Base-by-base conservation (phyloP, 2,888 invertebrate genomes). In the Sinhomidia bicolor region DNA sequence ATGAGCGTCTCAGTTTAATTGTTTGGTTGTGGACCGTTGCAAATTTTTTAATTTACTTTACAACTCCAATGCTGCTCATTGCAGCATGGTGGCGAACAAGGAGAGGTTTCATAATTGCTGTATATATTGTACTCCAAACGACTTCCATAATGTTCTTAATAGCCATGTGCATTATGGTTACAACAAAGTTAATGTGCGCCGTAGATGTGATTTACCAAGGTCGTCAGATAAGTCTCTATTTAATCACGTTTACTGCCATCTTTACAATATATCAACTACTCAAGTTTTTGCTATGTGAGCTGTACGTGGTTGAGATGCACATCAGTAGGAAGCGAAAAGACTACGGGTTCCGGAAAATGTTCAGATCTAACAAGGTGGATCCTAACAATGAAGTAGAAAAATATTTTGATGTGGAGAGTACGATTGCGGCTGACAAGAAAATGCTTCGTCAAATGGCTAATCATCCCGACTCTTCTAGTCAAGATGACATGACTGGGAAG, bases 11-110 rank as follows among this genome's bases (percentile, higher is more conserved):
- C 0, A 26, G 44, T 0, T 12, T 23, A 4, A 41, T 68, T 0
- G 32, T 80, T n/a, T 1, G 14, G 6, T 14, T 86, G 51, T 85
- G 62, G 80, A 36, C 41, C 1, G 51, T 29, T 9, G 47, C 65
- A 1, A 78, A 62, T 29, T 62, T 62, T n/a, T 12, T 62, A n/a
- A n/a, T 65, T 12, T 78, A 68, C 10, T 71, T 86, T 60, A 51
- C 44, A 3, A 51, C 54, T 0, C 86, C 86, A 0, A 0, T 36
- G 0, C 1, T 86, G 0, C 74, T 86, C 4, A 6, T 86, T 1
- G 80, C 71, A 0, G 12, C 74, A 20, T 86, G 86, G 86, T 86
- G 86, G 86, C 14, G 51, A 60, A 44, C 51, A 3, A 54, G n/a
- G 14, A 85, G 47, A 79, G 68, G 36, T 54, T 0, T 14, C 0